Conservation (phyloP, 2,888 invertebrate species). For the Limnephilus rhombicus region DNA sequence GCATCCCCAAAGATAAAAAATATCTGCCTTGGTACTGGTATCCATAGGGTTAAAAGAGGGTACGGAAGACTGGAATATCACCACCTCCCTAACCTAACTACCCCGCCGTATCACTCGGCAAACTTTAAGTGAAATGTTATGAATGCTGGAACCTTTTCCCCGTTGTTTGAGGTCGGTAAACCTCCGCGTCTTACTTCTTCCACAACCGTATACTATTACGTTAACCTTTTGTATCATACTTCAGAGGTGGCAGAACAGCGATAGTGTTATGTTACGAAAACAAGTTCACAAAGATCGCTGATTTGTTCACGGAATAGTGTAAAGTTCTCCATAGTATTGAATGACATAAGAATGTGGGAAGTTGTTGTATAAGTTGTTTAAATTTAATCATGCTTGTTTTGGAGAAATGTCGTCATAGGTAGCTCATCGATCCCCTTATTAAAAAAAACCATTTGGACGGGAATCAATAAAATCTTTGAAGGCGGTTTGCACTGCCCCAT, state of each 20-base stretch:
- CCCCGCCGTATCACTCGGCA: slow-evolving; percentile 19
- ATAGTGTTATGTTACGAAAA: not conserved
- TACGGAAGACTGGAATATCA: not conserved
- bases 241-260: not conserved
- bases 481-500: too few species aligned
- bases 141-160: slow-evolving; percentile 30
- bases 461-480: too few species aligned
- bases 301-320: not conserved
- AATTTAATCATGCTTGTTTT: too few species aligned
- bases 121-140: slow-evolving; percentile 52
- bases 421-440: too few species aligned
- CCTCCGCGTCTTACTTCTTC: not conserved
- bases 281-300: not conserved
- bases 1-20: too few species aligned
- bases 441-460: too few species aligned
- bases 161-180: not conserved
- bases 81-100: not conserved
- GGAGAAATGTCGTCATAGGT: too few species aligned
- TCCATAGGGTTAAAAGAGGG: not conserved
- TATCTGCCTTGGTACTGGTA: too few species aligned
- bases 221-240: not conserved
- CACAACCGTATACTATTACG: not conserved
- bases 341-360: not conserved
- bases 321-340: not conserved
- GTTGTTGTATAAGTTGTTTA: not conserved